These are phyloP conservation scores for Buathra laborator DNA, from an alignment of 2,888 invertebrate species.

Conservation along the genomic window DNA sequence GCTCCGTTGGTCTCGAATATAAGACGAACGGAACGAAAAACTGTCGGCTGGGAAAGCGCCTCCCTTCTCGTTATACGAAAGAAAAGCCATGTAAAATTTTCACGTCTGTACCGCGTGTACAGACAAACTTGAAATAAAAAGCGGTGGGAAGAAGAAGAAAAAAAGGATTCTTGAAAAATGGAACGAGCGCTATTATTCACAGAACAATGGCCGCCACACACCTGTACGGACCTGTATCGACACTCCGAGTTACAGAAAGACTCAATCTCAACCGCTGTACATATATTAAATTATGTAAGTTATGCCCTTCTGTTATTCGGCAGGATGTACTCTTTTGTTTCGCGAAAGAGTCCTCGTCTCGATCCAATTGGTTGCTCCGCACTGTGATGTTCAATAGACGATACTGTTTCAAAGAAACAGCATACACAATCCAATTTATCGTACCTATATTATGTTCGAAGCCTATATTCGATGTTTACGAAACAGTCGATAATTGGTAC, in stretches of 20 bases:
- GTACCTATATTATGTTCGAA: not conserved
- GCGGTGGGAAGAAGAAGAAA: not conserved
- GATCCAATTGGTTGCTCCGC: not conserved
- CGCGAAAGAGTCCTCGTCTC: not conserved
- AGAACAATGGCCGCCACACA: conserved; percentile 5
- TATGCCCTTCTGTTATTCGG: not conserved
- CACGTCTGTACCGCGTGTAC: not conserved
- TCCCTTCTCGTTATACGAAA: conserved; percentile 47
- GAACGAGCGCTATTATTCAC: conserved; percentile 24
- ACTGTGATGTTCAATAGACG: not conserved
- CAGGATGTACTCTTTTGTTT: conserved; percentile 7
- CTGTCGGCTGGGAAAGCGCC: conserved; percentile 18
- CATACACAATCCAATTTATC: not conserved
- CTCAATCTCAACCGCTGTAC: no score
- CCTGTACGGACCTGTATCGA: conserved; percentile 12
- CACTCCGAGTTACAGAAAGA: not conserved
- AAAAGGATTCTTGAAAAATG: conserved; percentile 6
- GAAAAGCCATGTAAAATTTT: conserved; percentile 39
- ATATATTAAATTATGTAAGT: not conserved
- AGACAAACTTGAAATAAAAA: not conserved
- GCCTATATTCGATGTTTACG: not conserved
- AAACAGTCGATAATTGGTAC: not conserved
- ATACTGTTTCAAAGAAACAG: not conserved
- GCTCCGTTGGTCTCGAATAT: conserved; percentile 52
- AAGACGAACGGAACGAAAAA: conserved; percentile 49